phyloP scores from a whole-genome alignment of 1,140 invertebrate genomes.

The Hylaeus anthracinus region DNA sequence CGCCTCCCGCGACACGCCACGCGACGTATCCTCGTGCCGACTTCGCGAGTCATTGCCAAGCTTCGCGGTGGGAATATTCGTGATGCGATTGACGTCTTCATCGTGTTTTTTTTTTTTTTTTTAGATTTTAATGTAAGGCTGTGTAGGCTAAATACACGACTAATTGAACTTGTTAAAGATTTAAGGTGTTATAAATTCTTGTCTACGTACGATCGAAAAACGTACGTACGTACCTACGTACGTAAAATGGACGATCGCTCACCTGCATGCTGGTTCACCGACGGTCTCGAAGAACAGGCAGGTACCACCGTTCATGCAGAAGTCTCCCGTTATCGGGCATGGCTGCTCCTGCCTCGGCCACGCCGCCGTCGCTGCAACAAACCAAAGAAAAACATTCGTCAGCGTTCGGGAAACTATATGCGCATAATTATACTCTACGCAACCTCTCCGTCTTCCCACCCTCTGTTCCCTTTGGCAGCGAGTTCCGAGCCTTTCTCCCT shows the following conservation, averaged over 20 bases:
- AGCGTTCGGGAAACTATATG: constrained; percentile 2
- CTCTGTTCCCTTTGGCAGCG: neutral
- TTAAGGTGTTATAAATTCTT: too few species aligned
- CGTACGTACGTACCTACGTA: too few species aligned
- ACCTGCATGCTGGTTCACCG: constrained; percentile 90
- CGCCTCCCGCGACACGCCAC: neutral
- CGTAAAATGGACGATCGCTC: constrained; percentile 71
- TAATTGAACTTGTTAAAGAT: too few species aligned
- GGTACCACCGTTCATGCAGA: constrained; percentile 91
- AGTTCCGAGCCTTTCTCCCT: constrained; percentile 7
- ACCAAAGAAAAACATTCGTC: constrained; percentile 13
- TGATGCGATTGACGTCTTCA: too few species aligned
- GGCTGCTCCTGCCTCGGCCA: constrained; percentile 83
- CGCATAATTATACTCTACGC: neutral
- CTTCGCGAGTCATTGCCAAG: too few species aligned
- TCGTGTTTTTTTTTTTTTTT: too few species aligned
- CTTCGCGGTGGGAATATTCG: too few species aligned
- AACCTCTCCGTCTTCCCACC: too few species aligned
- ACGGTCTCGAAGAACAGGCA: constrained; percentile 90
- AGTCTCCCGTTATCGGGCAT: constrained; percentile 85
- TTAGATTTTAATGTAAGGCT: too few species aligned
- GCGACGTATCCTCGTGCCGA: too few species aligned
- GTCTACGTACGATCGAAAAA: too few species aligned
- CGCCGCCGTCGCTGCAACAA: constrained; percentile 82
- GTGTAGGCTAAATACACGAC: too few species aligned